Conservation (phyloP, 2,888 invertebrate species). For the Trissolcus japonicus region DNA sequence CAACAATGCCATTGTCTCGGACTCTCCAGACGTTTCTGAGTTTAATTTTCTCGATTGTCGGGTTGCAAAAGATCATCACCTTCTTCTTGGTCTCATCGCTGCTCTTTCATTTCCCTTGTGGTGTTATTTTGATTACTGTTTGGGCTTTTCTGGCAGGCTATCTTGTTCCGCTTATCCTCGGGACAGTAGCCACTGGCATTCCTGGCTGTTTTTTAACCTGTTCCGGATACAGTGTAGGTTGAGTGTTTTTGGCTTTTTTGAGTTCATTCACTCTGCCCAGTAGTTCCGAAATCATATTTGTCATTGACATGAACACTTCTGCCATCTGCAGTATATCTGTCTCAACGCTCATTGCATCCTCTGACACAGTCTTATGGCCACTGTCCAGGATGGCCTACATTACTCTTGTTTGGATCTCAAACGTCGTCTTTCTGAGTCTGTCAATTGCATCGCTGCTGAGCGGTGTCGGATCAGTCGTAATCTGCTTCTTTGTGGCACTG, state of each 20-base stretch:
- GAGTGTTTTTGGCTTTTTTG: background rate
- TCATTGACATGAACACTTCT: background rate
- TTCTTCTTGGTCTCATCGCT: slow-evolving; percentile 18
- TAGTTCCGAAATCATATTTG: background rate
- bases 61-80: slow-evolving; percentile 11
- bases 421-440: background rate
- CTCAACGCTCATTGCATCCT: background rate
- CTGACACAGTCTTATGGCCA: background rate
- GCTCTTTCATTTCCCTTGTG: background rate
- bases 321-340: background rate
- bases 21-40: slow-evolving; percentile 15
- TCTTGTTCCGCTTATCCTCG: background rate
- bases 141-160: background rate
- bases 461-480: background rate
- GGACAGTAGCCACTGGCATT: no score
- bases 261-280: background rate
- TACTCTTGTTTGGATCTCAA: background rate
- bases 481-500: background rate
- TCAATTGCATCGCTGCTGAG: background rate
- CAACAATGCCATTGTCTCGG: slow-evolving; percentile 19
- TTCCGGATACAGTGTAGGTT: background rate
- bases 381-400: background rate
- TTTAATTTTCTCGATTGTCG: slow-evolving; percentile 9
- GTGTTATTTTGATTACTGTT: background rate
- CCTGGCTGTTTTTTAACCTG: background rate